phyloP scores from a whole-genome alignment of 2,113 vertebrate genomes.

The Nanorana parkeri region DNA sequence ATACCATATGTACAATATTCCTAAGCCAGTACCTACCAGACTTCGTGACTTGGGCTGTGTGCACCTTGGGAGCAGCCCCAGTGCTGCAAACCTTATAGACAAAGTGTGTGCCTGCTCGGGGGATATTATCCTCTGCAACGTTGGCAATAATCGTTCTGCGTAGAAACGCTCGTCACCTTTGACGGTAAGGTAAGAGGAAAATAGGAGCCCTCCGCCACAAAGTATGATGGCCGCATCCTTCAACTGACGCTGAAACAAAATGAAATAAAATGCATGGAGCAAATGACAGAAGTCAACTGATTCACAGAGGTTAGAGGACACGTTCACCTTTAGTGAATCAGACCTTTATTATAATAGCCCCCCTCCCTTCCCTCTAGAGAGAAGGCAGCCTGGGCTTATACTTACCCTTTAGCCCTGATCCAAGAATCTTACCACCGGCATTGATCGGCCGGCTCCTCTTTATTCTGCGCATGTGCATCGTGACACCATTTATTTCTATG shows the following conservation, averaged over 20 bases:
- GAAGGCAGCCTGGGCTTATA: not conserved
- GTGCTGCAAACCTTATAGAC: conserved; percentile 73
- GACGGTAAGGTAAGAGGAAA: conserved; percentile 79
- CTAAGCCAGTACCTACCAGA: conserved; percentile 71
- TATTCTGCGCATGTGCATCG: too few species aligned
- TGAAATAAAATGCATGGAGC: not conserved
- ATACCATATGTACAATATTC: too few species aligned
- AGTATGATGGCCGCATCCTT: conserved; percentile 59
- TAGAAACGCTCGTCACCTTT: conserved; percentile 86
- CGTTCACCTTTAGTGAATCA: too few species aligned
- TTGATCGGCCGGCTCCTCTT: not conserved
- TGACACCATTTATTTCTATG: too few species aligned
- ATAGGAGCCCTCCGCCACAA: conserved; percentile 79
- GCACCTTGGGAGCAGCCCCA: conserved; percentile 77
- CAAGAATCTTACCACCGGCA: not conserved
- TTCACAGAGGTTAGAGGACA: not conserved
- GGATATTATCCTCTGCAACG: conserved; percentile 78
- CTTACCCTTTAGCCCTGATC: not conserved
- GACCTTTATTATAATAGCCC: too few species aligned
- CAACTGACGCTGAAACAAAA: conserved; percentile 24
- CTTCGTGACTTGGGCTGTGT: conserved; percentile 75
- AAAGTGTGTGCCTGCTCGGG: conserved; percentile 81
- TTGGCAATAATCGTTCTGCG: conserved; percentile 81
- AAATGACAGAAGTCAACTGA: not conserved
- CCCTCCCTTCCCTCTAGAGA: too few species aligned